Evolutionary conservation across 2,113 vertebrate species (phyloP), one percentile per base, ranked within the genome.

Genomic region (Hippopotamus amphibius): DNA sequence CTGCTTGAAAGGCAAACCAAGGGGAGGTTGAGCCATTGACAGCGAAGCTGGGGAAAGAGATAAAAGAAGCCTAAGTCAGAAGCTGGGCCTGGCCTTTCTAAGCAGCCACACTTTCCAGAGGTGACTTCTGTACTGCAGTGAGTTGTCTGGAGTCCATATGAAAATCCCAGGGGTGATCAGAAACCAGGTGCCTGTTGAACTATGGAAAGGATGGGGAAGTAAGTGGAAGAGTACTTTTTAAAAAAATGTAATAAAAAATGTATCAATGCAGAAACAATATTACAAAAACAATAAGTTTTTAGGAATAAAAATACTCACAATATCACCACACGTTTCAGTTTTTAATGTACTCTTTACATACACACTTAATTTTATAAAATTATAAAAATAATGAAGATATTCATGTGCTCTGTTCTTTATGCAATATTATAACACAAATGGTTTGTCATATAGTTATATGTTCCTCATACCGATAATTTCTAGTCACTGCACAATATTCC

Each of bases 1-100:
- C 33, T 97, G 15, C 57, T 96, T 88, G 22, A 93, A 95, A 79
- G 50, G n/a, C 65, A 94, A 90, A 93, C 19, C 28, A 96, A 79
- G 21, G 8, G 17, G n/a, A 88, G 17, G 5, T 43, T 94, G 37
- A 65, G 26, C 16, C 74, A 71, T 4, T 89, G 63, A 19, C 48
- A 95, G 9, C 4, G 12, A 85, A 95, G 46, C 11, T 77, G 26
- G 33, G 43, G n/a, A 96, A 91, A 15, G 19, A 96, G 92, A 95
- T 84, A 53, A 80, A 87, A 87, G 81, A 80, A 61, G 5, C 24
- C n/a, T 15, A 81, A 88, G 41, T 14, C 22, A 74, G 26, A 92
- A 87, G 57, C 41, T 93, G 48, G 53, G 9, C 26, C 14, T 81
- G 33, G 59, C 24, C 26, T 95, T 94, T 82, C 26, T 37, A 91